These are phyloP conservation scores for Falcunculus frontatus DNA, from an alignment of 2,113 vertebrate species.

Conservation along the genomic window DNA sequence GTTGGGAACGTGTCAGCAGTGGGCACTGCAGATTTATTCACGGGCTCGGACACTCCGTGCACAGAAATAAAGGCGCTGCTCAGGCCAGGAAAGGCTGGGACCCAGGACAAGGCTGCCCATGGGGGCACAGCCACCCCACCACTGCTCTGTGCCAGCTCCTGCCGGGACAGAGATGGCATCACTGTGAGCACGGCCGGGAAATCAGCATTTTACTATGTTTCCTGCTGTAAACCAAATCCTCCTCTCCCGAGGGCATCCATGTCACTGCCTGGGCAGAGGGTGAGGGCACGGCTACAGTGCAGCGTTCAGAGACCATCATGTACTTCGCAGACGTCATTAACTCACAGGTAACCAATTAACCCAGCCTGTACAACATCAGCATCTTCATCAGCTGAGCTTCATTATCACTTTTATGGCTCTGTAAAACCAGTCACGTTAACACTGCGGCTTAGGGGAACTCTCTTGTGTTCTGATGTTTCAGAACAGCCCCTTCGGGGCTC, in stretches of 20 bases:
- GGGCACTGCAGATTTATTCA: background rate
- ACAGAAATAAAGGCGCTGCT: background rate
- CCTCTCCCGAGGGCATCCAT: background rate
- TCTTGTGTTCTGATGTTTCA: background rate
- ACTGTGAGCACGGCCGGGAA: background rate
- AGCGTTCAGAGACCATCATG: fast-evolving
- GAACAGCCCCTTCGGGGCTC: background rate
- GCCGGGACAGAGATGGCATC: background rate
- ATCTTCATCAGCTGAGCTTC: background rate
- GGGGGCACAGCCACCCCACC: background rate
- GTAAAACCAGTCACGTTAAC: background rate
- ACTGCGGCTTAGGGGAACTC: background rate
- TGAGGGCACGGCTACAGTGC: fast-evolving
- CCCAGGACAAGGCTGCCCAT: fast-evolving
- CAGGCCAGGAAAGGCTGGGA: background rate
- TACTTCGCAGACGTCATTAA: fast-evolving
- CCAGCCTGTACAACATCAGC: background rate
- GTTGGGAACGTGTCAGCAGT: background rate
- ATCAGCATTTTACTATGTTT: background rate
- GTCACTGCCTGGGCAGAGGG: background rate
- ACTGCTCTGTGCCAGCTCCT: background rate
- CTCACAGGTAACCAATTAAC: background rate
- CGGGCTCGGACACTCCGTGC: fast-evolving
- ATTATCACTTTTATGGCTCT: background rate
- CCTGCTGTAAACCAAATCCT: background rate